Base-by-base conservation (phyloP, 2,888 invertebrate genomes). In the Trachelus iudaicus region DNA sequence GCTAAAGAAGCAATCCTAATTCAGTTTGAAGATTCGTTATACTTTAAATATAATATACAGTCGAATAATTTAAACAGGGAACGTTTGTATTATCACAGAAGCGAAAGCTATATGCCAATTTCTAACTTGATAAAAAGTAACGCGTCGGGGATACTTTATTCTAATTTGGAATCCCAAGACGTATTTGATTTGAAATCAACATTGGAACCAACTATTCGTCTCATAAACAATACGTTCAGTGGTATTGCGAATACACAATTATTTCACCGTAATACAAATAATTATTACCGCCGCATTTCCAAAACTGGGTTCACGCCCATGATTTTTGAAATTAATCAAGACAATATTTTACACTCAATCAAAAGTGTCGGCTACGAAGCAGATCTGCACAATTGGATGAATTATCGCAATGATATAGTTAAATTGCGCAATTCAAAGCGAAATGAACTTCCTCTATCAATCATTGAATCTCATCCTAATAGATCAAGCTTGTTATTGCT, bases 401-500 rank as follows among this genome's bases (percentile, higher is more conserved):
- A 85, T 79, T 85, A 83, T 77, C 84, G 84, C 23, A 81, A 83
- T 23, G 81, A 84, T 76, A 77, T 81, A 74, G 77, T 75, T 2
- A 79, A 79, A 76, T 33, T 79, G 30, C 76, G 79, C 15, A 71
- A 31, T 80, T 73, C 80, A 11, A 87, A 83, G 69, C 81, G 82
- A 75, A 81, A 83, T 33, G 81, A 84, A 81, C 71, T 75, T 69
- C 76, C 81, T 56, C 35, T 77, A 34, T 73, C 81, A 34, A 76
- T 79, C n/a, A 83, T 79, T 0, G 84, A 86, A 35, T 79, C 81
- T n/a, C 86, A 87, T 2, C 81, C 85, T 2, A 88, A 90, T 73
- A 84, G 89, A 73, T 86, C 91, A 34, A 92, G 92, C 83, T 86
- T 92, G 23, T 85, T 93, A 77, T 89, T 93, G 79, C 89, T 93